Conservation (phyloP, 2,113 vertebrate species). For the Cyprinodon tularosa region DNA sequence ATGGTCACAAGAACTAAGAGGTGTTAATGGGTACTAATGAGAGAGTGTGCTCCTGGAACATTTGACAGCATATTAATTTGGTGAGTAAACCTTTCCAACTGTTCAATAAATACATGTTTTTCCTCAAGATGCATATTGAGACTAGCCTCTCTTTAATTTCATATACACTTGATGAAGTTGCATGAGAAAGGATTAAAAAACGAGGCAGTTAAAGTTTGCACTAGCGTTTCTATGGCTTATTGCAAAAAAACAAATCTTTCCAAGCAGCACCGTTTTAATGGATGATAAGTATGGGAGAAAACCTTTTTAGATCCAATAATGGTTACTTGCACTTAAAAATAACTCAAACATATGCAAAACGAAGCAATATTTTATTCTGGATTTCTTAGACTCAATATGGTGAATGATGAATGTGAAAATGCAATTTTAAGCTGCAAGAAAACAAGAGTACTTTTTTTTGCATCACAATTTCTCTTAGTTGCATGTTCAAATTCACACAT, state of each 20-base stretch:
- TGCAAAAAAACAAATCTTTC: constrained; percentile 11
- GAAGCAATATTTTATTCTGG: no score
- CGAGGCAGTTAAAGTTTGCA: constrained; percentile 40
- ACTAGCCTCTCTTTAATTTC: constrained; percentile 43
- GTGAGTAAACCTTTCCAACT: constrained; percentile 49
- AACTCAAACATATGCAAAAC: no score
- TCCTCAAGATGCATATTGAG: constrained; percentile 31
- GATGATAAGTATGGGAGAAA: constrained; percentile 12
- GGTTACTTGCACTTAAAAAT: no score
- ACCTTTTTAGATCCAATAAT: background rate
- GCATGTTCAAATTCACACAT: no score
- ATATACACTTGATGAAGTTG: constrained; percentile 37
- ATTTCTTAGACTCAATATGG: no score
- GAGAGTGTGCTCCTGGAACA: constrained; percentile 39
- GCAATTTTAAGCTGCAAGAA: no score
- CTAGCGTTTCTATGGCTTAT: constrained; percentile 31
- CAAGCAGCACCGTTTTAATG: constrained; percentile 2
- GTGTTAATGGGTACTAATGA: constrained; percentile 26
- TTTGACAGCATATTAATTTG: constrained; percentile 42
- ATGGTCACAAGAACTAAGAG: constrained; percentile 20
- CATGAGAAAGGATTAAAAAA: constrained; percentile 41
- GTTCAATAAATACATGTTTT: constrained; percentile 25
- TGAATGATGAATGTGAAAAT: no score
- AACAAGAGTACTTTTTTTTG: background rate
- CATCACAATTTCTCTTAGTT: no score